Evolutionary conservation across 1,140 invertebrate species (phyloP), one percentile per base, ranked within the genome.

Genomic region (Ectropis grisescens): DNA sequence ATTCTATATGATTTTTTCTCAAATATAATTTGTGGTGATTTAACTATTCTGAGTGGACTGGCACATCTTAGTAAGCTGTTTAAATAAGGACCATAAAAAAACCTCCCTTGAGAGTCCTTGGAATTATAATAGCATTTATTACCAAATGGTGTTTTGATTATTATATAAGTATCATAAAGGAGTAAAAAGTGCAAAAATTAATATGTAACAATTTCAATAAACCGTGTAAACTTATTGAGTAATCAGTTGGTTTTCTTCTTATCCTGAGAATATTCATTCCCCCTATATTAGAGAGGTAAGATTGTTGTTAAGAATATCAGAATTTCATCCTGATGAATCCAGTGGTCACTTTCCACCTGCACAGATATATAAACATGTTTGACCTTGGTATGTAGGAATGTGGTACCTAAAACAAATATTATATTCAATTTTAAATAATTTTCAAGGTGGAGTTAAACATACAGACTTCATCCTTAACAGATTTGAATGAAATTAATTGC

Each of bases 121-220:
- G 43, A 60, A 57, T 70, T 66, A 75, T 55, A 53, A 75, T 78
- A 79, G 76, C 76, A 79, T 81, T 81, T 81, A 81, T 72, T 72
- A 78, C 71, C 76, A 81, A 79, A 76, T 50, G 65, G 65, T 78
- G 72, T 76, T 76, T 76, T 69, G 59, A 72, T 57, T 70, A 72
- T 66, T 56, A 35, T 64, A 58, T 72, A 74, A 78, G 67, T 70
- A 70, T 66, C 60, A 56, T 69, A 72, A 67, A 68, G 55, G 62
- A 62, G 40, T 67, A 69, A 72, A 61, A 58, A 79, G 76, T 81
- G 76, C 76, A 81, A 81, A 81, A 78, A 72, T 81, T 64, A 78
- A 60, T 72, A 75, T 74, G 71, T 76, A 76, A 75, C 53, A 62
- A 67, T 69, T 76, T 81, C 67, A 79, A 79, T 76, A 78, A 76